These are phyloP conservation scores for Psittacula derbiana DNA, from an alignment of 2,797 vertebrate species.

Conservation along the genomic window DNA sequence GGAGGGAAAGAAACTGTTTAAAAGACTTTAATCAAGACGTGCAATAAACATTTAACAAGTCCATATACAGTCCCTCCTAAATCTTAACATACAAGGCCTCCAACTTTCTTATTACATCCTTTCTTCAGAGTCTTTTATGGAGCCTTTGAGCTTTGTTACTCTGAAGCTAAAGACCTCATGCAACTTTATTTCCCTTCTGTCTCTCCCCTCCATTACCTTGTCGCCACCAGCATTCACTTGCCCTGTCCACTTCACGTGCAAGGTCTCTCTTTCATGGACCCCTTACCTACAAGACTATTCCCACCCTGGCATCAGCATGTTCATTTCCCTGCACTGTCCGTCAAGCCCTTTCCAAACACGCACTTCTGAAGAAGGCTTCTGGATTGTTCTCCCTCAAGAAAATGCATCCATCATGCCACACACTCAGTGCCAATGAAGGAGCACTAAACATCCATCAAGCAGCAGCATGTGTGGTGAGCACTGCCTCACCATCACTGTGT, in stretches of 20 bases:
- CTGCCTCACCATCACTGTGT: fast-evolving
- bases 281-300: background rate
- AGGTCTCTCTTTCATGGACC: background rate
- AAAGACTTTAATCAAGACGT: background rate
- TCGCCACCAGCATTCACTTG: background rate
- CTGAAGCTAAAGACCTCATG: background rate
- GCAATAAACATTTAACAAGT: constrained; percentile 36
- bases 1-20: constrained; percentile 10
- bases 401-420: background rate
- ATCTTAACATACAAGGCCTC: background rate
- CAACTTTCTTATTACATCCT: background rate
- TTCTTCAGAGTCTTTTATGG: background rate
- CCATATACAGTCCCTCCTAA: constrained; percentile 9
- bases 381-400: background rate
- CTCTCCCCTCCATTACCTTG: background rate
- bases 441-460: background rate
- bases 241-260: background rate
- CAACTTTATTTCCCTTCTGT: background rate
- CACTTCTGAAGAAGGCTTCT: background rate
- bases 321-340: background rate
- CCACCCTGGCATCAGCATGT: background rate
- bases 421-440: background rate
- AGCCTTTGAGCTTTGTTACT: background rate
- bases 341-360: background rate
- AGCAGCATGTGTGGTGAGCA: fast-evolving